Percentiles rank a stretch among this genome's conserved stretches.
phyloP scores from a whole-genome alignment of 2,113 vertebrate genomes.

The Cervus canadensis region DNA sequence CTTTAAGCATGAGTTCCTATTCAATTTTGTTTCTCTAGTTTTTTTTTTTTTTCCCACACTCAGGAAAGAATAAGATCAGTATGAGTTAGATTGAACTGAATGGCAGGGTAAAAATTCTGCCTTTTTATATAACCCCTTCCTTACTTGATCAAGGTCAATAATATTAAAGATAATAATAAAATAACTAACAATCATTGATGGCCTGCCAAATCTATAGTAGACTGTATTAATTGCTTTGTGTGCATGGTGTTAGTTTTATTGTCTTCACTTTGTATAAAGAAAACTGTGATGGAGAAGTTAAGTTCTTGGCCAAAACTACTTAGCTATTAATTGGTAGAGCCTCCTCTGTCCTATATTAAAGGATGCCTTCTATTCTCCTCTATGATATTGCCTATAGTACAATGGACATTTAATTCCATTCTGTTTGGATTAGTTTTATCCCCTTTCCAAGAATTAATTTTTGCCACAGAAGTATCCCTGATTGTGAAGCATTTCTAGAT shows the following conservation, averaged over 20 bases:
- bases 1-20: background rate
- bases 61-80: background rate
- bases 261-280: conserved; percentile 1
- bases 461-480: background rate
- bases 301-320: background rate
- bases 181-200: background rate
- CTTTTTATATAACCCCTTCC: background rate
- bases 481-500: background rate
- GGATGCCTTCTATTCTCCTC: conserved; percentile 1
- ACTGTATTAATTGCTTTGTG: background rate
- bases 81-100: background rate
- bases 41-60: background rate
- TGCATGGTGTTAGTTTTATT: background rate
- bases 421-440: conserved; percentile 46
- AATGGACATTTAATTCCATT: background rate
- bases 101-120: background rate
- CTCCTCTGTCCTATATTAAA: background rate
- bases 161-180: conserved; percentile 12
- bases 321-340: background rate
- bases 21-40: background rate
- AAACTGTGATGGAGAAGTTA: conserved; percentile 11
- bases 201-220: background rate
- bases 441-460: background rate
- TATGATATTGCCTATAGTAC: background rate
- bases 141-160: background rate